Base-by-base conservation (phyloP, 2,113 vertebrate genomes). In the Semicossyphus pulcher region DNA sequence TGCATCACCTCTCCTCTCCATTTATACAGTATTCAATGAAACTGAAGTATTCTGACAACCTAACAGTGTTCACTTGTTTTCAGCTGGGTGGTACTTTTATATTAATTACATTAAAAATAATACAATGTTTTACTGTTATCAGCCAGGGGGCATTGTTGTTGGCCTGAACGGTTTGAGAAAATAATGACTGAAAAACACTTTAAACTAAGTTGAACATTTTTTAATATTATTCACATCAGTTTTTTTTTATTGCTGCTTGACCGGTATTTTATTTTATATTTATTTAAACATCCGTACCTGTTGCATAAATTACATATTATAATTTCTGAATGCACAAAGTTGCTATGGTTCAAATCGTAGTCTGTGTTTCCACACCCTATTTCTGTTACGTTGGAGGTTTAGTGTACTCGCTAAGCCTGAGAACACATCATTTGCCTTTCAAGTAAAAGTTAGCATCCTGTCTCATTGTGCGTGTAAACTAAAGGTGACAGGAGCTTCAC, bases 221-320 rank as follows among this genome's bases (percentile, higher is more conserved):
- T n/a, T 28, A 1, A 78, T 36, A 31, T 36, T 5, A 51, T 37
- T 51, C 23, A 56, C n/a, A 7, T 51, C 51, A 56, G 34, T 71
- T 37, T 76, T 77, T 76, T 77, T 75, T 59, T 8, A 42, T 67
- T 68, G 61, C 58, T 47, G 23, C 80, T 76, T 54, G 15, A 85
- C 41, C 23, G 25, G 26, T 59, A 48, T 78, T 85, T 32, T 47
- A 28, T 61, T 12, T 34, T 31, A 1, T 16, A 1, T 45, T 34
- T 56, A 15, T 9, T 60, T 10, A 67, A 76, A 67, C 26, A 68
- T 53, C 25, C 32, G 49, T 39, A 51, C 9, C 10, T 58, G 32
- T 78, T 52, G 6, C 31, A 31, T 18, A 23, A 74, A 77, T 14
- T 7, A 8, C 45, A 60, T 32, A 4, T 49, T 54, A 18, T 11